Conservation (phyloP, 23 tunicate genomes). For the Diplosoma virens region DNA sequence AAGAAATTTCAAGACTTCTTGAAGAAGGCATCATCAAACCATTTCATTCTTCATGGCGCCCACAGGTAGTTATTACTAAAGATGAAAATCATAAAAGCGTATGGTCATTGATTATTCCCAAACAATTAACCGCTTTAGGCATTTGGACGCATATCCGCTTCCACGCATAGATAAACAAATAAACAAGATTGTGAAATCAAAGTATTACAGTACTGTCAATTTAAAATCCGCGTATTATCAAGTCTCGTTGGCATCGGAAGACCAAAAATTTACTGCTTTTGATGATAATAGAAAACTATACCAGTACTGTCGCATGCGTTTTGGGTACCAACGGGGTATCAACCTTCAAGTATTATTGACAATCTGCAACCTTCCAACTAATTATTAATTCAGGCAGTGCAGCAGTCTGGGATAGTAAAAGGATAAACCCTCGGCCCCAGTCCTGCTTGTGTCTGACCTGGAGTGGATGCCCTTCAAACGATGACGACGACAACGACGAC, state of each 20-base stretch:
- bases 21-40: slow-evolving; percentile 23
- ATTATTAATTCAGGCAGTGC: too few species aligned
- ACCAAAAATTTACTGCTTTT: slow-evolving; percentile 24
- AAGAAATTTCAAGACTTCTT: background rate
- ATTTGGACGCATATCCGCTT: slow-evolving; percentile 24
- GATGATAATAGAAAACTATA: slow-evolving; percentile 3
- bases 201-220: slow-evolving; percentile 6
- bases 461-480: slow-evolving; percentile 11
- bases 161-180: slow-evolving; percentile 8
- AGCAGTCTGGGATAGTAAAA: too few species aligned
- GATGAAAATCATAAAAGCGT: slow-evolving; percentile 15
- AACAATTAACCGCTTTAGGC: slow-evolving; percentile 15
- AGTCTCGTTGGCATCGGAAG: background rate
- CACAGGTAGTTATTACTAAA: slow-evolving; percentile 17
- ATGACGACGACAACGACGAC: too few species aligned
- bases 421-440: too few species aligned
- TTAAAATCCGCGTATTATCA: slow-evolving; percentile 30
- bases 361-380: too few species aligned
- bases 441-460: background rate
- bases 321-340: too few species aligned
- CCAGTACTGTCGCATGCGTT: slow-evolving; percentile 6
- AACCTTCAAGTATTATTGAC: too few species aligned
- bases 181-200: background rate
- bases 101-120: slow-evolving; percentile 32
- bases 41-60: slow-evolving; percentile 13